Evolutionary conservation across 2,888 invertebrate genomes (phyloP).

Genomic region (Beris morrisii): DNA sequence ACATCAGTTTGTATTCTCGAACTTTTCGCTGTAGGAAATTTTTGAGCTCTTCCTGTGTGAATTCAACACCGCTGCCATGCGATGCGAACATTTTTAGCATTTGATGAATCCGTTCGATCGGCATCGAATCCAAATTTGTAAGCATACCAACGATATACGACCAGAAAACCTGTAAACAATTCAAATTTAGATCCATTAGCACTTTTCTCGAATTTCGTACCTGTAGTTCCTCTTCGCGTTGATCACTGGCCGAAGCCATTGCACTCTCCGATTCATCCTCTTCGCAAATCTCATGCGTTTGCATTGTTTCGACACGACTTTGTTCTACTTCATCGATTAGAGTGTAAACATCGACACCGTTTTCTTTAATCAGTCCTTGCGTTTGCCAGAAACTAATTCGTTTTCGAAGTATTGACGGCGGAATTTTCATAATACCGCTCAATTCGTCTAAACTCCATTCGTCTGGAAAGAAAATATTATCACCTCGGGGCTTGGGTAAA

Average conservation of each 20-base stretch:
- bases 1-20: slow-evolving; percentile 81
- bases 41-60: slow-evolving; percentile 82
- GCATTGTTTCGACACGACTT: slow-evolving; percentile 60
- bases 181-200: neutral
- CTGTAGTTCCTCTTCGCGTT: slow-evolving; percentile 91
- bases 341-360: slow-evolving; percentile 71
- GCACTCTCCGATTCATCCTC: slow-evolving; percentile 92
- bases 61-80: slow-evolving; percentile 87
- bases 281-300: slow-evolving; percentile 68
- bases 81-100: slow-evolving; percentile 97
- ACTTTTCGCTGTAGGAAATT: slow-evolving; percentile 92
- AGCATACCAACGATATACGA: slow-evolving; percentile 97
- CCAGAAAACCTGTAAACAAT: slow-evolving; percentile 70
- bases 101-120: slow-evolving; percentile 90
- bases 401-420: slow-evolving; percentile 78
- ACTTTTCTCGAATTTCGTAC: slow-evolving; percentile 50
- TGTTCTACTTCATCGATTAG: slow-evolving; percentile 69
- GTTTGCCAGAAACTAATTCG: slow-evolving; percentile 94
- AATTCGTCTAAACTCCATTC: slow-evolving; percentile 88
- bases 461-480: slow-evolving; percentile 56
- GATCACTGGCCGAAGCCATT: slow-evolving; percentile 93
- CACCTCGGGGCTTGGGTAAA: neutral
- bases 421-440: slow-evolving; percentile 83
- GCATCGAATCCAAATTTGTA: slow-evolving; percentile 88
- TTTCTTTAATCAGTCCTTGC: slow-evolving; percentile 83